A percentile compares a stretch with the other conserved stretches of the same genome.
phyloP scores from a whole-genome alignment of 2,797 vertebrate species.

The Pachyuromys duprasi region DNA sequence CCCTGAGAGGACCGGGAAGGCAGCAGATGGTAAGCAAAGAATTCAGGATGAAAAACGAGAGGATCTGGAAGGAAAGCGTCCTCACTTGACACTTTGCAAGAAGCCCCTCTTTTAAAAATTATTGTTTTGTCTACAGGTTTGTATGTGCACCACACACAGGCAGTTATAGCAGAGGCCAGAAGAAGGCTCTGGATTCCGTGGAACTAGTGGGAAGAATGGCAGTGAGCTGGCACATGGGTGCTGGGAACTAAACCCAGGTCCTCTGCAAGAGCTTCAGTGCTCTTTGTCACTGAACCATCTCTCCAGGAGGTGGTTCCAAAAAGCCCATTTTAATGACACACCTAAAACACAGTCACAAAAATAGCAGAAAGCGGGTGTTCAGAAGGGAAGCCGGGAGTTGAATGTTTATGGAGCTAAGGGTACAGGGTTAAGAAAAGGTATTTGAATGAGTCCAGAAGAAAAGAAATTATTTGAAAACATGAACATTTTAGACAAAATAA shows the following conservation, averaged over 20 bases:
- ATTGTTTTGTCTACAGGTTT: not conserved
- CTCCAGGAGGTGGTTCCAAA: not conserved
- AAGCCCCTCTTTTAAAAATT: not conserved
- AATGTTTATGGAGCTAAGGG: not conserved
- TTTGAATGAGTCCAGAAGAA: not conserved
- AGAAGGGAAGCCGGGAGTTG: not conserved
- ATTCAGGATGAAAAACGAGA: conserved; percentile 26
- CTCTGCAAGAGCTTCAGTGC: not conserved
- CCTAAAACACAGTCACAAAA: not conserved
- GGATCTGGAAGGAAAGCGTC: not conserved
- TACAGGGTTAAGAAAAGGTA: not conserved
- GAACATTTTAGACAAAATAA: conserved; percentile 43
- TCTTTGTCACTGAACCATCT: not conserved
- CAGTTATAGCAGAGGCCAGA: not conserved
- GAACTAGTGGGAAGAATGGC: not conserved
- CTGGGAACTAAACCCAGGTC: not conserved
- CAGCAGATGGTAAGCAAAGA: not conserved
- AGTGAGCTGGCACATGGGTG: not conserved
- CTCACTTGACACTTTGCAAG: not conserved
- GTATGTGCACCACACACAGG: not conserved
- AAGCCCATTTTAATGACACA: not conserved
- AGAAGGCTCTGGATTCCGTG: no score
- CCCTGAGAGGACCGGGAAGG: not conserved
- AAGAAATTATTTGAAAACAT: conserved; percentile 17
- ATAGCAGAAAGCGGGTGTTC: not conserved